Evolutionary conservation across 2,888 invertebrate genomes (phyloP).

Genomic region (Galeopsomyia nigrocyanea): DNA sequence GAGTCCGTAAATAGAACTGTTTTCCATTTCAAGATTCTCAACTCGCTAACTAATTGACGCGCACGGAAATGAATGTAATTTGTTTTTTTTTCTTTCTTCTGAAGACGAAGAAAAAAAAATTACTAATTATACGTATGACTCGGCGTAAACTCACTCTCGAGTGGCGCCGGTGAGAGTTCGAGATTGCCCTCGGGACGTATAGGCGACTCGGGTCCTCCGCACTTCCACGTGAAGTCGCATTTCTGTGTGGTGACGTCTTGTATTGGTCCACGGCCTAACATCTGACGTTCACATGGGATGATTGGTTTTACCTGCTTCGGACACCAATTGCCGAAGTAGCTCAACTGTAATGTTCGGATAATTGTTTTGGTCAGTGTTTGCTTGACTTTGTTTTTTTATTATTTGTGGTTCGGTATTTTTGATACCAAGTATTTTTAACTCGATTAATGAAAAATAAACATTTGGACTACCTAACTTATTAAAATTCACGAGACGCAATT

Average conservation of each 20-base stretch:
- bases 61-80: too few species aligned
- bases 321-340: constrained; percentile 64
- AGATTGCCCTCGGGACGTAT: constrained; percentile 48
- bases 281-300: constrained; percentile 56
- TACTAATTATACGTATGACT: background rate
- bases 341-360: constrained; percentile 54
- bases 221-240: constrained; percentile 75
- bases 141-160: constrained; percentile 36
- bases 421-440: too few species aligned
- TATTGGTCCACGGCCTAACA: constrained; percentile 74
- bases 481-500: too few species aligned
- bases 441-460: too few species aligned
- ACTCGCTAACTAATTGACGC: too few species aligned
- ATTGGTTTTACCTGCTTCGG: constrained; percentile 55
- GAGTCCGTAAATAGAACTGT: constrained; percentile 15
- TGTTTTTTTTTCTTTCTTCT: too few species aligned
- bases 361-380: too few species aligned
- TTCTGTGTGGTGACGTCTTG: constrained; percentile 81
- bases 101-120: background rate
- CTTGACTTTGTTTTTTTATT: too few species aligned
- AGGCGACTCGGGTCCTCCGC: constrained; percentile 14
- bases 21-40: too few species aligned
- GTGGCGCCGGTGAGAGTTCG: constrained; percentile 43
- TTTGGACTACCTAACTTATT: too few species aligned
- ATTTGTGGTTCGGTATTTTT: too few species aligned